A percentile compares a stretch with the other conserved stretches of the same genome.
Conservation (phyloP, 2,797 vertebrate species). For the Podarcis siculus region DNA sequence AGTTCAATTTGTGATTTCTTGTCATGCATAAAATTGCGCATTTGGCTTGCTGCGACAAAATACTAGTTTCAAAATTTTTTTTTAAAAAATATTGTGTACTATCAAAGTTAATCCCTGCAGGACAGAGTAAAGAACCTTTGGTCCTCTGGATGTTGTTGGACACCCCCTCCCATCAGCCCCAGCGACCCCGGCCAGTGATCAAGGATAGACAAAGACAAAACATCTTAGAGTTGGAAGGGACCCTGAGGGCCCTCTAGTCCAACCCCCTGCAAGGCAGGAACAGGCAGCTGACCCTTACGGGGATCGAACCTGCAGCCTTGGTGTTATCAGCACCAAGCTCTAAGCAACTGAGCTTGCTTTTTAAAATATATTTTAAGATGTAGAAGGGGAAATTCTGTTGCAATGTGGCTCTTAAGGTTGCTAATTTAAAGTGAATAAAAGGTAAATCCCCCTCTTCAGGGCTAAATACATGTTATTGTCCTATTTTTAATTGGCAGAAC, state of each 20-base stretch:
- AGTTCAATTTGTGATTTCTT: neutral
- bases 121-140: neutral
- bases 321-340: no score
- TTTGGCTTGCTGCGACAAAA: neutral
- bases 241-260: no score
- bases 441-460: constrained; percentile 44
- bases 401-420: neutral
- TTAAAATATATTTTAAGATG: constrained; percentile 6
- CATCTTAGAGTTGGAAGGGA: no score
- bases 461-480: constrained; percentile 58
- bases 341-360: neutral
- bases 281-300: no score
- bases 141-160: neutral
- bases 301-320: no score
- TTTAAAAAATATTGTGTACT: neutral
- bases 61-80: neutral
- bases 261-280: no score
- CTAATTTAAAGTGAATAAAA: constrained; percentile 43
- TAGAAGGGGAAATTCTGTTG: neutral
- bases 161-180: neutral
- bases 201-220: no score
- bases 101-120: neutral
- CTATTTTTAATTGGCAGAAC: constrained; percentile 67
- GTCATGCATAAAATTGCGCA: neutral
- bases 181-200: neutral